phyloP scores from a whole-genome alignment of 2,888 invertebrate species.

The Odontomyia ornata region DNA sequence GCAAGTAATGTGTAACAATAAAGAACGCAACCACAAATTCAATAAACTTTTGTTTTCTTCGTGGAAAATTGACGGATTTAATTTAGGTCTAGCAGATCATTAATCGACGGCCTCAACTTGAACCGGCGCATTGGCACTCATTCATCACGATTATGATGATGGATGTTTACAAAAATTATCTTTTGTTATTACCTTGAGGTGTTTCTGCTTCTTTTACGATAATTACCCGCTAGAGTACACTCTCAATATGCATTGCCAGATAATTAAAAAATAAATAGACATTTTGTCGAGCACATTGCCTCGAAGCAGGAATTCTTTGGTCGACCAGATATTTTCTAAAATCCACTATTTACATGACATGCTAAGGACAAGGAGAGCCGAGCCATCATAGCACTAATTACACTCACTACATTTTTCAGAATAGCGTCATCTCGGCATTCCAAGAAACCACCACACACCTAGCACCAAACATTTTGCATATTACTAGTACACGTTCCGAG shows the following conservation, averaged over 20 bases:
- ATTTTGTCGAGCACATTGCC: neutral
- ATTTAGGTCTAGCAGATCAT: constrained; percentile 11
- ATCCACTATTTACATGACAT: neutral
- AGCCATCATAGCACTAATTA: neutral
- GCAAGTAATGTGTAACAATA: neutral
- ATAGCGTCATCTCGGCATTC: constrained; percentile 13
- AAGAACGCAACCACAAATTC: neutral
- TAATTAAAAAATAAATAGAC: neutral
- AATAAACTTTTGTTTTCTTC: constrained; percentile 21
- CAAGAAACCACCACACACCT: constrained; percentile 19
- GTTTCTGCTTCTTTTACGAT: constrained; percentile 3
- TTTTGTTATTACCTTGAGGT: constrained; percentile 16
- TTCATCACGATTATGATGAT: constrained; percentile 23
- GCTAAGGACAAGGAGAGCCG: constrained; percentile 1
- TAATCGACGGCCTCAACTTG: constrained; percentile 18
- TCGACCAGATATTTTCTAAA: neutral
- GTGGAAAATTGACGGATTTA: neutral
- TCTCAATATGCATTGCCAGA: neutral
- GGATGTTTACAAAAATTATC: neutral
- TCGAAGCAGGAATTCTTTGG: neutral
- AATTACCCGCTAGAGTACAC: neutral
- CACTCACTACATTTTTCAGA: neutral
- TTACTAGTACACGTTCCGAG: neutral
- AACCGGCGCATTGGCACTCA: constrained; percentile 19
- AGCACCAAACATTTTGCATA: constrained; percentile 20